Evolutionary conservation across 2,888 invertebrate genomes (phyloP).

Genomic region (Drosophila borealis): DNA sequence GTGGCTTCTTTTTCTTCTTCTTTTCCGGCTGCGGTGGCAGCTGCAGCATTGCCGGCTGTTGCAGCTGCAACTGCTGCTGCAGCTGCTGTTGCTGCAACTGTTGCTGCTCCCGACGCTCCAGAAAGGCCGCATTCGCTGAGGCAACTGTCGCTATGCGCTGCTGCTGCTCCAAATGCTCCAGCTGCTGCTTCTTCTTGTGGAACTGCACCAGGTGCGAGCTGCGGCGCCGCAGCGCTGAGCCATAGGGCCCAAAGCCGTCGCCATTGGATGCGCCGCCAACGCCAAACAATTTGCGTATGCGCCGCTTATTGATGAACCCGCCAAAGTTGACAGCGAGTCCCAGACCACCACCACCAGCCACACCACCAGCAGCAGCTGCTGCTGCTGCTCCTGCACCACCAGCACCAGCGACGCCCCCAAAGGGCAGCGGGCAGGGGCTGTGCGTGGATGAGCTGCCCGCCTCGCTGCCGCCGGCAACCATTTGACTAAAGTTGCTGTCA

Average conservation of each 20-base stretch:
- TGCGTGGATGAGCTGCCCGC: constrained; percentile 55
- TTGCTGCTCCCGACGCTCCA: constrained; percentile 72
- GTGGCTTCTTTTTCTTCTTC: constrained; percentile 82
- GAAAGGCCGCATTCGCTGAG: constrained; percentile 76
- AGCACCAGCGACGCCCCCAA: constrained; percentile 5
- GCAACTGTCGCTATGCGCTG: constrained; percentile 79
- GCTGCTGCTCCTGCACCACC: constrained; percentile 17
- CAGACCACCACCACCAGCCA: constrained; percentile 65
- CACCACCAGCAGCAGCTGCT: constrained; percentile 31
- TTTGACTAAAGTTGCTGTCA: constrained; percentile 84
- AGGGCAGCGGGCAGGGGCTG: constrained; percentile 35
- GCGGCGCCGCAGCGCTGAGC: constrained; percentile 71
- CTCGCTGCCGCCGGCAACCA: constrained; percentile 80
- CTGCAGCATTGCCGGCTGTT: constrained; percentile 61
- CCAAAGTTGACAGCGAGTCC: constrained; percentile 63
- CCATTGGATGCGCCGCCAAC: constrained; percentile 58
- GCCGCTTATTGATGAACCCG: constrained; percentile 79
- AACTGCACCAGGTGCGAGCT: constrained; percentile 81
- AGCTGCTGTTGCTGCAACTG: constrained; percentile 47
- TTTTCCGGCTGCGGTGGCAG: constrained; percentile 49
- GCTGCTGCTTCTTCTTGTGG: constrained; percentile 77
- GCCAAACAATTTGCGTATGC: constrained; percentile 79
- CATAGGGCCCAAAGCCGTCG: constrained; percentile 60
- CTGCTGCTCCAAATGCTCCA: constrained; percentile 79
- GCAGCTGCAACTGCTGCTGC: constrained; percentile 30